phyloP scores from a whole-genome alignment of 2,888 invertebrate genomes.

The Octonoba sinensis region DNA sequence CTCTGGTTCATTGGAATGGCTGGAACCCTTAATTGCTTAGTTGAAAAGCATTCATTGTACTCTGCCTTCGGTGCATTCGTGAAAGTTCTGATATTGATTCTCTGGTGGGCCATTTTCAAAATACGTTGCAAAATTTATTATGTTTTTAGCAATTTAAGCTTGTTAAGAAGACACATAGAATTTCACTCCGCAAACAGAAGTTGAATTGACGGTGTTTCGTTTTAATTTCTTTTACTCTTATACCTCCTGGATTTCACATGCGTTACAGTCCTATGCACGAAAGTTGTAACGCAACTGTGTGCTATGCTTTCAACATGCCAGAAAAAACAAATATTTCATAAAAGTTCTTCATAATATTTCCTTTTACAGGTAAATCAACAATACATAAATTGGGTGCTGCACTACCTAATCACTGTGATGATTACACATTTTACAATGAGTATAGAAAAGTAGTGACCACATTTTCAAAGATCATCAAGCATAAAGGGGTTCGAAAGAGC shows the following conservation, averaged over 20 bases:
- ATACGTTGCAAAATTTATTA: background rate
- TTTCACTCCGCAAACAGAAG: background rate
- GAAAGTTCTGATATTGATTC: constrained; percentile 11
- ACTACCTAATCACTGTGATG: constrained; percentile 3
- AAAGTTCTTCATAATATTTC: constrained; percentile 7
- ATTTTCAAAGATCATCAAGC: background rate
- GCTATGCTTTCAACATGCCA: constrained; percentile 26
- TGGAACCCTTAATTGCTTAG: constrained; percentile 12
- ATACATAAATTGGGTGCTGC: constrained; percentile 30
- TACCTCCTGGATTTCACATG: constrained; percentile 30
- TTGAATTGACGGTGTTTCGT: constrained; percentile 10
- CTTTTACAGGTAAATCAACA: constrained; percentile 32
- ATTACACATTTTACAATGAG: constrained; percentile 23
- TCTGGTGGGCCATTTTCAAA: constrained; percentile 32
- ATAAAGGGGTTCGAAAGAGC: background rate
- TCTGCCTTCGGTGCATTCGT: constrained; percentile 30
- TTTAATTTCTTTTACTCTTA: constrained; percentile 5
- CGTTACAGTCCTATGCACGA: background rate
- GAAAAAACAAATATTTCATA: background rate
- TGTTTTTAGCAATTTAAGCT: background rate
- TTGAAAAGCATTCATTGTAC: constrained; percentile 26
- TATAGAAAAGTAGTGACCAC: background rate
- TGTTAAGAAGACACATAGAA: background rate
- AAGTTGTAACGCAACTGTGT: background rate
- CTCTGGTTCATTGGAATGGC: constrained; percentile 23